Conservation (phyloP, 2,888 invertebrate species). For the Caprella mutica region DNA sequence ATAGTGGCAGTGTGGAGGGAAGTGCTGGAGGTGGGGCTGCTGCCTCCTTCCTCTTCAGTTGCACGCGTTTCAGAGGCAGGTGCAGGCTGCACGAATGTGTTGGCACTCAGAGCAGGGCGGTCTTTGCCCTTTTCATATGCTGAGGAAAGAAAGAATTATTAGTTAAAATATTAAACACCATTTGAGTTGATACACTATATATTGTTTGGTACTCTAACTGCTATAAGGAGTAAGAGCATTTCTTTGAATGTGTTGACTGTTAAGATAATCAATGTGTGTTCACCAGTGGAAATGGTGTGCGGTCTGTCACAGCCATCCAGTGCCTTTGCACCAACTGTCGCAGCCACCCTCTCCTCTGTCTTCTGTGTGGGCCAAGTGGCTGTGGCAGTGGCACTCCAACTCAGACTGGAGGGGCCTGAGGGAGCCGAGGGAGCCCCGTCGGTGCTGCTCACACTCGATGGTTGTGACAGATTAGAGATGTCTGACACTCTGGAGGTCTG, state of each 20-base stretch:
- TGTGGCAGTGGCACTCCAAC: background rate
- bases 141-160: background rate
- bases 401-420: background rate
- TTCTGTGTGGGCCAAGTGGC: background rate
- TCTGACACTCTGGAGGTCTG: constrained; percentile 5
- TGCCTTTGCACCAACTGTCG: background rate
- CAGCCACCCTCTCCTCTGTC: background rate
- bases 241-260: no score
- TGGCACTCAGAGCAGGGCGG: constrained; percentile 12
- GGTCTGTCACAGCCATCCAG: constrained; percentile 65
- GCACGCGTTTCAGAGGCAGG: background rate
- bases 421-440: background rate
- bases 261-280: no score
- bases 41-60: background rate
- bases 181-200: background rate
- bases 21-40: no score
- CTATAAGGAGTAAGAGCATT: no score
- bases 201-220: no score
- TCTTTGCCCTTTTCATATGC: constrained; percentile 8
- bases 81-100: constrained; percentile 10
- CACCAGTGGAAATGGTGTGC: constrained; percentile 81
- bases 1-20: constrained; percentile 31
- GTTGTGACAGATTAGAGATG: constrained; percentile 2
- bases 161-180: background rate
- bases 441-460: constrained; percentile 2